Evolutionary conservation across 35 echinoderm and acorn worm species (phyloP).

Genomic region (Stichopus chloronotus): DNA sequence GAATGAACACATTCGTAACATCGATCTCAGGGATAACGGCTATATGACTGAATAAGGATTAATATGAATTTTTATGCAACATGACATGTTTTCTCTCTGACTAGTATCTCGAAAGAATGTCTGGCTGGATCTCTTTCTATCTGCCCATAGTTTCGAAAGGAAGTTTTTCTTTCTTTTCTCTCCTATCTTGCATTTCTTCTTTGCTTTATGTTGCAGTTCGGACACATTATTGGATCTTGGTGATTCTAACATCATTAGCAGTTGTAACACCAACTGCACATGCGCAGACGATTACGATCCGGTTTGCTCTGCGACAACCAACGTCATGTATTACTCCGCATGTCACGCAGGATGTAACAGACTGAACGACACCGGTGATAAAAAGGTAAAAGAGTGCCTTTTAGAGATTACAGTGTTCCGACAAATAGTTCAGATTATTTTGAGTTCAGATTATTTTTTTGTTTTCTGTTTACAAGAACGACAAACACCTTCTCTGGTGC

Average conservation of each 20-base stretch:
- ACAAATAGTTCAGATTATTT: background rate
- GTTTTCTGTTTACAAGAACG: background rate
- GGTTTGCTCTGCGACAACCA: constrained; percentile 68
- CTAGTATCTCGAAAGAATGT: too few relatives aligned
- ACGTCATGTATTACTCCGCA: constrained; percentile 77
- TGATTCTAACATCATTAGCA: constrained; percentile 49
- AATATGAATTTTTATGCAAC: too few relatives aligned
- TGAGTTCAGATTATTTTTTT: background rate
- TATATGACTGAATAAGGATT: too few relatives aligned
- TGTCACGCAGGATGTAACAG: constrained; percentile 76
- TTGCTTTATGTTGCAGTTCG: background rate
- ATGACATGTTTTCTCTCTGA: too few relatives aligned
- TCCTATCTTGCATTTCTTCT: background rate
- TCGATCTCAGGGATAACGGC: too few relatives aligned
- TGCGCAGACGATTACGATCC: constrained; percentile 73
- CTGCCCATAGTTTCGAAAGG: background rate
- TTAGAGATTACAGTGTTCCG: background rate
- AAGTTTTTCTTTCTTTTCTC: background rate
- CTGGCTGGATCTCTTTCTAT: too few relatives aligned
- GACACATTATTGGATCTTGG: constrained; percentile 22
- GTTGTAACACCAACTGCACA: constrained; percentile 72
- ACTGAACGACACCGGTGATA: constrained; percentile 30
- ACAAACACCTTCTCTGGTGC: background rate
- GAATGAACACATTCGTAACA: too few relatives aligned
- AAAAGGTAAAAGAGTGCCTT: background rate